These are phyloP conservation scores for Orussus abietinus DNA, from an alignment of 1,140 invertebrate species.

Conservation along the genomic window DNA sequence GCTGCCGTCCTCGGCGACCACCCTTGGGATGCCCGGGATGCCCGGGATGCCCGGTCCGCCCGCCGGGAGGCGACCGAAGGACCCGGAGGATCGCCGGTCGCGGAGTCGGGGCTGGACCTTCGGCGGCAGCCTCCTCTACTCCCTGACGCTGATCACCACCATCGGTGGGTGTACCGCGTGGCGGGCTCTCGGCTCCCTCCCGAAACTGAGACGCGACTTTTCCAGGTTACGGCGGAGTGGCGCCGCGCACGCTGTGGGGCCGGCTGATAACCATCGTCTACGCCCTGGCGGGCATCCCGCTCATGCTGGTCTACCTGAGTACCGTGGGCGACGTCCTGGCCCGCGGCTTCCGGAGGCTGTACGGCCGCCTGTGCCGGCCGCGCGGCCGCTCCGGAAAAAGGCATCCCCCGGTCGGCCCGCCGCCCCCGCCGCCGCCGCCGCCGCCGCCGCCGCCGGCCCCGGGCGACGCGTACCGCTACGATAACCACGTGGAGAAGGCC, in stretches of 20 bases:
- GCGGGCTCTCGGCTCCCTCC: background rate
- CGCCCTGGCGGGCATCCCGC: constrained; percentile 83
- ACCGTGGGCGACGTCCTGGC: constrained; percentile 76
- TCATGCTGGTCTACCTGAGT: constrained; percentile 86
- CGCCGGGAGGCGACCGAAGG: too few species aligned
- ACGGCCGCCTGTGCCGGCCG: constrained; percentile 52
- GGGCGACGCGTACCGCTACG: constrained; percentile 42
- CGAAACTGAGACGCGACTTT: constrained; percentile 1
- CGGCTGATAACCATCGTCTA: constrained; percentile 81
- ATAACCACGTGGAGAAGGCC: constrained; percentile 46
- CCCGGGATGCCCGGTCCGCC: too few species aligned
- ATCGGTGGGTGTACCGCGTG: constrained; percentile 73
- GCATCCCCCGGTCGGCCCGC: constrained; percentile 4
- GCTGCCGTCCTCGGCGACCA: constrained; percentile 42
- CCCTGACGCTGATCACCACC: constrained; percentile 91
- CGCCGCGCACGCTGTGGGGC: constrained; percentile 85
- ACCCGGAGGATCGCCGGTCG: constrained; percentile 25
- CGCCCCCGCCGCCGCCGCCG: constrained; percentile 22
- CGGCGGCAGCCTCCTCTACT: constrained; percentile 89
- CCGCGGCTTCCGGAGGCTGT: constrained; percentile 56
- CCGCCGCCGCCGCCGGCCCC: constrained; percentile 32
- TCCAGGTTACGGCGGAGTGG: constrained; percentile 88
- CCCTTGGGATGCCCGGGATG: too few species aligned
- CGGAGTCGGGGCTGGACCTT: constrained; percentile 80
- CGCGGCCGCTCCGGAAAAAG: constrained; percentile 12